Evolutionary conservation across 2,888 invertebrate species (phyloP).

Genomic region (Seladonia tumulorum): DNA sequence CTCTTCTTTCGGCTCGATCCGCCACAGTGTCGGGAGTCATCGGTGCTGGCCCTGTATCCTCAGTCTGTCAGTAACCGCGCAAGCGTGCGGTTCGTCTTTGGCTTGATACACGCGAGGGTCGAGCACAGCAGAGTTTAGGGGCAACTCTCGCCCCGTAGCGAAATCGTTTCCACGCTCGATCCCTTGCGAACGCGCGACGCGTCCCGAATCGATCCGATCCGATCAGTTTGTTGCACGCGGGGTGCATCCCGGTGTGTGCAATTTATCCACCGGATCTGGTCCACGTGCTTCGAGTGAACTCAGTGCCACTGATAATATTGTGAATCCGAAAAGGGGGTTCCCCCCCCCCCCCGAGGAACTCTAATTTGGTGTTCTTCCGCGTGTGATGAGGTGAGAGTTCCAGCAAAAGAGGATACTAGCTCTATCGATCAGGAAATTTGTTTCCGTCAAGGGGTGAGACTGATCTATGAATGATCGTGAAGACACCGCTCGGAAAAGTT

Average conservation of each 20-base stretch:
- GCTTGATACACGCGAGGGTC: neutral
- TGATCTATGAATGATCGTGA: neutral
- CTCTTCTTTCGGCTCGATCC: slow-evolving; percentile 56
- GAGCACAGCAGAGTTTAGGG: neutral
- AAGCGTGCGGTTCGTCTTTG: slow-evolving; percentile 76
- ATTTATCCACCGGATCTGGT: neutral
- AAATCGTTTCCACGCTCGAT: neutral
- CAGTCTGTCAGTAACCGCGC: slow-evolving; percentile 82
- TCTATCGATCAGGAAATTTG: slow-evolving; percentile 31
- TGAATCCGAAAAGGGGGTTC: neutral
- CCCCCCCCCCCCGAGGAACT: too few species aligned
- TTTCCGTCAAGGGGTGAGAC: neutral
- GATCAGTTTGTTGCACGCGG: neutral
- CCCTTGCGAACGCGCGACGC: neutral
- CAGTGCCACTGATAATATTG: neutral
- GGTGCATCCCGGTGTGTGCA: neutral
- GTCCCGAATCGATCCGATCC: neutral
- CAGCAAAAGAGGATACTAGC: neutral
- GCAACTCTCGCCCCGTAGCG: neutral
- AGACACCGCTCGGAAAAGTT: neutral
- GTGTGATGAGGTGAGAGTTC: neutral
- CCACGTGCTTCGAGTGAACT: neutral
- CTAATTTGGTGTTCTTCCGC: neutral
- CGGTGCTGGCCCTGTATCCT: slow-evolving; percentile 70
- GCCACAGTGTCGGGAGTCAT: slow-evolving; percentile 75